phyloP scores from a whole-genome alignment of 2,797 vertebrate species.

The Mormyrus hasselquistii region DNA sequence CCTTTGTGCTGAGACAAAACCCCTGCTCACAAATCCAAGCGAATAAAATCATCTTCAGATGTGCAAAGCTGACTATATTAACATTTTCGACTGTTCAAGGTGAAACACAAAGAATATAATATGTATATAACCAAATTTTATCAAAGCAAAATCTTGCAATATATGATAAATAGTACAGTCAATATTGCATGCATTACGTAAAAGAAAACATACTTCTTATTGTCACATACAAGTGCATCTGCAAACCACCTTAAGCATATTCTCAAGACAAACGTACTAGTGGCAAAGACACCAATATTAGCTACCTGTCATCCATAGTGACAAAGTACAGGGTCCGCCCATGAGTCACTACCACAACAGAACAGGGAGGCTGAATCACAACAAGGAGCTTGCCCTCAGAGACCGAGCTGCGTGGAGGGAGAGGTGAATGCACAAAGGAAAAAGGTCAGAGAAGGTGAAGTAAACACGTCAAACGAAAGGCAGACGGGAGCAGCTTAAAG shows the following conservation, averaged over 20 bases:
- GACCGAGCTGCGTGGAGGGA: neutral
- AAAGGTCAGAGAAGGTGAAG: neutral
- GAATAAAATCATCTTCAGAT: neutral
- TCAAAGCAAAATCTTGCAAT: neutral
- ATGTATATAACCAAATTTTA: neutral
- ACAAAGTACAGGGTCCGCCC: neutral
- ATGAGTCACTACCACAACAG: neutral
- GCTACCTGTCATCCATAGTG: neutral
- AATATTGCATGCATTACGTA: constrained; percentile 1
- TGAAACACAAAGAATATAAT: neutral
- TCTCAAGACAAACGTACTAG: neutral
- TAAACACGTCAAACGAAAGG: neutral
- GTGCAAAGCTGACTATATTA: neutral
- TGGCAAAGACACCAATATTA: neutral
- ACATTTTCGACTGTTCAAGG: neutral
- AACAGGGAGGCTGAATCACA: neutral
- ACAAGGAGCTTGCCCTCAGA: neutral
- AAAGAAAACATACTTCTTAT: neutral
- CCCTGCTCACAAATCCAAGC: neutral
- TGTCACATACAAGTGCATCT: neutral
- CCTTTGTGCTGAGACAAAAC: neutral
- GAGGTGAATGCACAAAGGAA: neutral
- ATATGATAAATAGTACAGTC: neutral
- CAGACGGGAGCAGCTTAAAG: neutral
- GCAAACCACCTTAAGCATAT: constrained; percentile 7